Base-by-base conservation (phyloP, 2,888 invertebrate genomes). In the Ceraclea dissimilis region DNA sequence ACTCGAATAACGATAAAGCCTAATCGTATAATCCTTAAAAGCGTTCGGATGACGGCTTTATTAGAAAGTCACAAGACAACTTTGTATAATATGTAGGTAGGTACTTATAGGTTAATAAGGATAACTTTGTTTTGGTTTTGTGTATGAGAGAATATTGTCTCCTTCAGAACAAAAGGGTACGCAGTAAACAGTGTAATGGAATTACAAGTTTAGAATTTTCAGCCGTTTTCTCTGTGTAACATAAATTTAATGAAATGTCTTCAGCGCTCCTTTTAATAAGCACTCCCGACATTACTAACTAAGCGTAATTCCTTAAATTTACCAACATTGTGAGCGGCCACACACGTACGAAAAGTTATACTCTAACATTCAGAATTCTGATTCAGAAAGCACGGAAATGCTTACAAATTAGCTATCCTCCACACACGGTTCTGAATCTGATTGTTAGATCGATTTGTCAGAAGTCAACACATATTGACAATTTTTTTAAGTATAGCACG, bases 51-150 rank as follows among this genome's bases (percentile, higher is more conserved):
- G 49, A 49, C 49, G 49, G 49, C 49, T 49, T 49, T 49, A 49
- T 49, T 49, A 49, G 49, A 49, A 26, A 49, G 49, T 49, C 22
- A 20, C 49, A 49, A 49, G 49, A 20, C 49, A 49, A 49, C 46
- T 46, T 18, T n/a, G 19, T 46, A 16, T 16, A 10, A 6, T 26
- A 10, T 26, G 13, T 43, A 16, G 43, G 19, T 47, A 47, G 2
- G 5, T 49, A 26, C 49, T 49, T n/a, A 26, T 17, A 26, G 49
- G 49, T 49, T 49, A 49, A 49, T 49, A 49, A 49, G 49, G 49
- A 49, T 49, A 22, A 49, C 49, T 22, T 26, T 49, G 49, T 49
- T 49, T 49, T 16, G 49, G 49, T 16, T 49, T 49, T 20, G 49
- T 49, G 22, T 49, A 20, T 8, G 22, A 20, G 10, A 13, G 16